A percentile compares a stretch with the other conserved stretches of the same genome.
These are phyloP conservation scores for Seriola rivoliana DNA, from an alignment of 2,113 vertebrate species.

Conservation along the genomic window DNA sequence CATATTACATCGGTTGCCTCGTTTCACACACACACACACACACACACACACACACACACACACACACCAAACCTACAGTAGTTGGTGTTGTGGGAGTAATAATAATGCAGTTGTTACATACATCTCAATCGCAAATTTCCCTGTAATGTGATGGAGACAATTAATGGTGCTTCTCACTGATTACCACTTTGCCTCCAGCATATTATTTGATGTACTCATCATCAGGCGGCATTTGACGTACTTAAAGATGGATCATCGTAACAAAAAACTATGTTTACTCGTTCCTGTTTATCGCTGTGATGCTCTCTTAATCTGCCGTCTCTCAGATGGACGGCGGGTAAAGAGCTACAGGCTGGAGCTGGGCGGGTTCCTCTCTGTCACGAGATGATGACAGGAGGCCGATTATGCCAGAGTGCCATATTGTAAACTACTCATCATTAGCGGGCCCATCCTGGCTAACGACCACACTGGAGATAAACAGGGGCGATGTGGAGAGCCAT, in stretches of 20 bases:
- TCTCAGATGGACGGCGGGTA: conserved; percentile 52
- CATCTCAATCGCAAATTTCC: conserved; percentile 49
- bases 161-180: conserved; percentile 50
- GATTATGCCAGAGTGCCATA: conserved; percentile 76
- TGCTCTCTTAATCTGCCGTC: conserved; percentile 49
- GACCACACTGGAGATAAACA: conserved; percentile 76
- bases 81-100: conserved; percentile 29
- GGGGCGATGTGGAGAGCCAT: conserved; percentile 68
- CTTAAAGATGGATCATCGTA: conserved; percentile 45
- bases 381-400: conserved; percentile 68
- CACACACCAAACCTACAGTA: conserved; percentile 49
- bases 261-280: conserved; percentile 38
- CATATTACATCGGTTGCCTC: conserved; percentile 13
- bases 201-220: conserved; percentile 54
- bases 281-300: conserved; percentile 56
- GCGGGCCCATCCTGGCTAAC: conserved; percentile 74
- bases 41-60: conserved; percentile 27
- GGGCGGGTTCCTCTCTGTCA: conserved; percentile 60
- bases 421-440: conserved; percentile 84
- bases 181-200: conserved; percentile 56
- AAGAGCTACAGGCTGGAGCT: conserved; percentile 71
- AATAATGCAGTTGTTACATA: conserved; percentile 50
- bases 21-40: conserved; percentile 29
- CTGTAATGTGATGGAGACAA: conserved; percentile 53
- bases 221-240: conserved; percentile 36